Base-by-base conservation (phyloP, 2,888 invertebrate genomes). In the Acleris emargana region DNA sequence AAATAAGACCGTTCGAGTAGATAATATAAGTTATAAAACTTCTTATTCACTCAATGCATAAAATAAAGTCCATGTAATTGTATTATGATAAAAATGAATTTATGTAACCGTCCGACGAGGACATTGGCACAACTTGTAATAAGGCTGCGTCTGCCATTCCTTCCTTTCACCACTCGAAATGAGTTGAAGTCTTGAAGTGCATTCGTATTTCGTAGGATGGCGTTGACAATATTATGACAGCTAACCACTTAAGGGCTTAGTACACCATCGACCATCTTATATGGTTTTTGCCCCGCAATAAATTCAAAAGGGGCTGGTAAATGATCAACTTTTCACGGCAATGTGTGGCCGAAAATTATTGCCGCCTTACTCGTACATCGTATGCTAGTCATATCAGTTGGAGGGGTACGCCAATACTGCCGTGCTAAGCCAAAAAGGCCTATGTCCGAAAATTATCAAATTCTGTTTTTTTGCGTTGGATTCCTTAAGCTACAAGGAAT, bases 101-200 rank as follows among this genome's bases (percentile, higher is more conserved):
- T 66, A 66, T 66, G 60, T 66, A 66, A 66, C 51, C 60, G 45
- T 47, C 47, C 59, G 50, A 59, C 52, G 55, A 55, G 54, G 50
- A 60, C 59, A 54, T 49, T 32, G 59, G 20, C 55, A 60, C 50
- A 60, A 57, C 60, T 60, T 57, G 51, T 54, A 51, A 47, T 54
- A 58, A 53, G 49, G 60, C 55, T 51, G 32, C 38, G 42, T 61
- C 55, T 51, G 32, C 45, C 54, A 55, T 59, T 55, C 66, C 60
- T 59, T 64, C 66, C 60, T 59, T 64, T 61, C 61, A 66, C 66
- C 57, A 57, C 66, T 61, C 45, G 60, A 59, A 50, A 38, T 28
- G 45, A 22, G 32, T 32, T 32, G 32, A 32, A 9, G 32, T 32
- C 55, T 55, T 55, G 43, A 60, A 60, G 53, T 42, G 53, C 49